These are phyloP conservation scores for Spheniscus humboldti DNA, from an alignment of 2,797 vertebrate species.

Conservation along the genomic window DNA sequence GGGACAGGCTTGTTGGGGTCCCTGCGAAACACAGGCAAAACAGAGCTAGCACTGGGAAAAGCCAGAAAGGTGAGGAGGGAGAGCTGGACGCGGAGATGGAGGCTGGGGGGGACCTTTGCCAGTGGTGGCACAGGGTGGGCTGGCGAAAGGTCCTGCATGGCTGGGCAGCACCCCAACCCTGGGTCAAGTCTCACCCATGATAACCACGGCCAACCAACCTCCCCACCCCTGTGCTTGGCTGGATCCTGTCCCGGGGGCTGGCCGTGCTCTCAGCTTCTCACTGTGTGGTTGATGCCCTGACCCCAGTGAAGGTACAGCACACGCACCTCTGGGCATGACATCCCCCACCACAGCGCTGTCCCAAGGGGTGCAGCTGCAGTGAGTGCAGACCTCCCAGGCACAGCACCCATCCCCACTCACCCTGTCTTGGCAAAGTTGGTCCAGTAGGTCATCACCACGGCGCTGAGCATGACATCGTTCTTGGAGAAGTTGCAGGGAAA, in stretches of 20 bases:
- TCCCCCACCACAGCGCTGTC: not conserved
- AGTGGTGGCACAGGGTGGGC: not conserved
- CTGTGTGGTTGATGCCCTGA: not conserved
- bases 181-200: not conserved
- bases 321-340: not conserved
- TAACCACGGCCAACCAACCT: not conserved
- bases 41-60: not conserved
- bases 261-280: not conserved
- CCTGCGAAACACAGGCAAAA: conserved; percentile 74
- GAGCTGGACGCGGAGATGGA: not conserved
- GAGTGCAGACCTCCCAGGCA: not conserved
- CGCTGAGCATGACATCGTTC: conserved; percentile 97
- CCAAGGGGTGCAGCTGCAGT: not conserved
- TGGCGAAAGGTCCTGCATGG: not conserved
- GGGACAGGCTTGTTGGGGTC: conserved; percentile 98
- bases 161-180: not conserved
- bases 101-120: not conserved
- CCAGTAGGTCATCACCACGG: conserved; percentile 99
- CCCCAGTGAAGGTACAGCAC: not conserved
- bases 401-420: conserved; percentile 75
- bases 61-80: not conserved
- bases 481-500: conserved; percentile 99
- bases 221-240: not conserved
- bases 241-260: not conserved
- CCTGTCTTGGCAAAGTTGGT: conserved; percentile 99